A percentile compares a stretch with the other conserved stretches of the same genome.
Evolutionary conservation across 2,113 vertebrate genomes (phyloP).

Genomic region (Phalacrocorax carbo): DNA sequence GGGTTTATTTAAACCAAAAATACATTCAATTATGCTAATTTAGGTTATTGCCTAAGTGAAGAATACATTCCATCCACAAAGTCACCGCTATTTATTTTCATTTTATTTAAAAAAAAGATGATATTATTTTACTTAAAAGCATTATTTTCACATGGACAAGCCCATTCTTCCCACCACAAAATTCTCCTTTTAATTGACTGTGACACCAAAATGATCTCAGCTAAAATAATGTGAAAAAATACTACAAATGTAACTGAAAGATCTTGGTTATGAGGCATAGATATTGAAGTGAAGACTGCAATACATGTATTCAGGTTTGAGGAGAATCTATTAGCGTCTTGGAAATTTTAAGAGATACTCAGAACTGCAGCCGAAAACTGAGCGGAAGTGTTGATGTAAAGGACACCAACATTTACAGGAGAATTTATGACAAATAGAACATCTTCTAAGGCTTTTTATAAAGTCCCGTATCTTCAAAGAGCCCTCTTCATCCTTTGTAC

Average conservation of each 20-base stretch:
- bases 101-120: neutral
- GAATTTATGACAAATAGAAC: neutral
- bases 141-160: neutral
- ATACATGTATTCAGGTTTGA: neutral
- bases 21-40: neutral
- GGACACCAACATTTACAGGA: neutral
- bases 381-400: neutral
- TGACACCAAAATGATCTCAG: neutral
- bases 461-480: constrained; percentile 28
- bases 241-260: neutral
- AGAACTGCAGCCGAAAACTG: neutral
- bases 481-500: neutral
- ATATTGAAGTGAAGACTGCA: neutral
- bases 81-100: neutral
- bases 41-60: neutral
- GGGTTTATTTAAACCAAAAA: neutral
- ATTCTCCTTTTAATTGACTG: neutral
- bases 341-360: neutral
- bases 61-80: neutral
- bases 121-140: neutral
- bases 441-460: neutral
- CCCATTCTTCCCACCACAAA: neutral
- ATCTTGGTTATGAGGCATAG: neutral
- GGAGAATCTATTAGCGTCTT: neutral
- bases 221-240: neutral